These are phyloP conservation scores for Strongylocentrotus purpuratus DNA, from an alignment of 35 echinoderm and acorn worm species.

Conservation along the genomic window DNA sequence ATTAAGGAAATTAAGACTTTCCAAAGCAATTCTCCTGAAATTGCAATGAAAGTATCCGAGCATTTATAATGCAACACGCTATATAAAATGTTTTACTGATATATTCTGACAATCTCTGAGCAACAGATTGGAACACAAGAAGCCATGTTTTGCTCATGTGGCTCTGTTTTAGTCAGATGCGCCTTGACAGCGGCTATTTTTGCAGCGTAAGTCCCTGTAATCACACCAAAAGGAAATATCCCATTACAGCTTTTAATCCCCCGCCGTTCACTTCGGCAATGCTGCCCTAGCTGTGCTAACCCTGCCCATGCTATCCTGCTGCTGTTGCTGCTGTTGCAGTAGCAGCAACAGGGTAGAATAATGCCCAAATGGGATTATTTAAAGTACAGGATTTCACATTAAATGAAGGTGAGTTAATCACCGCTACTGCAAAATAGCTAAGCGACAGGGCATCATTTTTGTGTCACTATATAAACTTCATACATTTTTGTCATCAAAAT, in stretches of 20 bases:
- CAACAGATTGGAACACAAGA: constrained; percentile 2
- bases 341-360: background rate
- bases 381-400: background rate
- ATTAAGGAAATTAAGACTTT: constrained; percentile 12
- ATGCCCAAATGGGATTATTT: too few relatives aligned
- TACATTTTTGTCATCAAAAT: too few relatives aligned
- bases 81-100: background rate
- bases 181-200: constrained; percentile 22
- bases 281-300: background rate
- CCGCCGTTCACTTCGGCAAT: background rate
- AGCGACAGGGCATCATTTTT: background rate
- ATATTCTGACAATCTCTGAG: background rate
- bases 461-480: too few relatives aligned
- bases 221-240: constrained; percentile 34
- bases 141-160: constrained; percentile 40
- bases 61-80: background rate
- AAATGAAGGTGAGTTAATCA: background rate
- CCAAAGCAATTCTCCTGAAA: background rate
- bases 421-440: background rate
- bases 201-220: constrained; percentile 13
- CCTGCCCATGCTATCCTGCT: background rate
- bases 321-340: background rate
- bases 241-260: constrained; percentile 42
- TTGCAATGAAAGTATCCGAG: background rate
- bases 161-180: background rate